phyloP scores from a whole-genome alignment of 2,113 vertebrate genomes.

The Neolamprologus caudopunctatus region DNA sequence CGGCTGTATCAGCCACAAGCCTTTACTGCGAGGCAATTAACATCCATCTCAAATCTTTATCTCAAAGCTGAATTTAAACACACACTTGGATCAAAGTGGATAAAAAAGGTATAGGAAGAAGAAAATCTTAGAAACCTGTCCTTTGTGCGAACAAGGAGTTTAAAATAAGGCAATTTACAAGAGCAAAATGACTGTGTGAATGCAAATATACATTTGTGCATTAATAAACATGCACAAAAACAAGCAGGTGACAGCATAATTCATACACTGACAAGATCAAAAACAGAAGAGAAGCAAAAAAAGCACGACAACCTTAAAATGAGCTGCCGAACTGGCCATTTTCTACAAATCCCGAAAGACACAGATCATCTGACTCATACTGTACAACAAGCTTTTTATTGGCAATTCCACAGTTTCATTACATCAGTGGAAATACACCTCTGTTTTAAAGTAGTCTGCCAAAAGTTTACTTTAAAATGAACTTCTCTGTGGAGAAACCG shows the following conservation, averaged over 20 bases:
- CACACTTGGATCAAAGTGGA: background rate
- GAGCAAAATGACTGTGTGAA: background rate
- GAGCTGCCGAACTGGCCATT: background rate
- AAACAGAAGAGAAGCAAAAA: background rate
- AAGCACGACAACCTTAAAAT: background rate
- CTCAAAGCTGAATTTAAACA: background rate
- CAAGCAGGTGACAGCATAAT: background rate
- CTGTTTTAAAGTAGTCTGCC: background rate
- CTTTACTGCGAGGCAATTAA: conserved; percentile 27
- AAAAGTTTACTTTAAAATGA: background rate
- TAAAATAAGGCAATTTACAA: background rate
- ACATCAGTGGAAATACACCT: background rate
- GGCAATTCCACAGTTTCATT: background rate
- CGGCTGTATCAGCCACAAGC: background rate
- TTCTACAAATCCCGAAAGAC: background rate
- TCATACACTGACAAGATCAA: background rate
- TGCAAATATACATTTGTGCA: background rate
- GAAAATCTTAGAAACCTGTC: background rate
- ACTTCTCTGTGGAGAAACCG: background rate
- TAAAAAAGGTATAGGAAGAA: background rate
- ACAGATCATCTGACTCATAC: background rate
- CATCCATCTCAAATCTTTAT: background rate
- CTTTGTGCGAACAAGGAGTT: background rate
- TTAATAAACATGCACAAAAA: background rate
- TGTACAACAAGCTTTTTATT: background rate